Percentiles rank a stretch among this genome's conserved stretches.
phyloP scores from a whole-genome alignment of 1,140 invertebrate genomes.

The Drosophila burlai region DNA sequence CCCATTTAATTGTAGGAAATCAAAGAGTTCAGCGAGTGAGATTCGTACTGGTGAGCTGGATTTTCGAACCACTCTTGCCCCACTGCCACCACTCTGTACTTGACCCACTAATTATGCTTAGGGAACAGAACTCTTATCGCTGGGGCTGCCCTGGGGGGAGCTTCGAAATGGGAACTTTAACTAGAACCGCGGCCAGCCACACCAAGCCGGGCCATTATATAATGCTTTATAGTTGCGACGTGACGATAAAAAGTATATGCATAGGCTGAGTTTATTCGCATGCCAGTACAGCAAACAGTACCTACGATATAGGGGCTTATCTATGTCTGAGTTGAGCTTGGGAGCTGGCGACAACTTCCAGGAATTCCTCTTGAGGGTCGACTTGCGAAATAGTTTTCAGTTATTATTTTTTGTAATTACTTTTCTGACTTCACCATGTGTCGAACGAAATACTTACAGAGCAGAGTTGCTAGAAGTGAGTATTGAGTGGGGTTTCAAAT shows the following conservation, averaged over 20 bases:
- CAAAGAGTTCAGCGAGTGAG: not conserved
- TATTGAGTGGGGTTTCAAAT: not conserved
- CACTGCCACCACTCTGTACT: conserved; percentile 49
- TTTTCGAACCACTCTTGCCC: conserved; percentile 10
- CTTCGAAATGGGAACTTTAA: conserved; percentile 22
- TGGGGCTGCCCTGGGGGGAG: not conserved
- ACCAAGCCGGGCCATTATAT: conserved; percentile 56
- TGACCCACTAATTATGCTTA: conserved; percentile 72
- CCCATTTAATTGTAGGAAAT: conserved; percentile 12
- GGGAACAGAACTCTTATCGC: conserved; percentile 40
- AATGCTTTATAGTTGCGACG: conserved; percentile 63
- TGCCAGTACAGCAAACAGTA: conserved; percentile 4
- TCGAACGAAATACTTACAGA: not conserved
- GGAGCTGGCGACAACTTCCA: conserved; percentile 9
- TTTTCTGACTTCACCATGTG: not conserved
- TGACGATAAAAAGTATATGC: conserved; percentile 66
- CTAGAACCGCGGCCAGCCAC: conserved; percentile 9
- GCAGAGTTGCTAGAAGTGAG: not conserved
- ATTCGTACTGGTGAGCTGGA: conserved; percentile 14
- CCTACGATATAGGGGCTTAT: conserved; percentile 20
- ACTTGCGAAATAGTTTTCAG: not conserved
- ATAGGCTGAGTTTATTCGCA: not conserved
- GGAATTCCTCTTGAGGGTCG: conserved; percentile 5
- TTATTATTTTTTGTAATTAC: conserved; percentile 8
- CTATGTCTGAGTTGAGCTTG: conserved; percentile 20